Evolutionary conservation across 2,113 vertebrate species (phyloP), one percentile per base, ranked within the genome.

Genomic region (Blennius ocellaris): DNA sequence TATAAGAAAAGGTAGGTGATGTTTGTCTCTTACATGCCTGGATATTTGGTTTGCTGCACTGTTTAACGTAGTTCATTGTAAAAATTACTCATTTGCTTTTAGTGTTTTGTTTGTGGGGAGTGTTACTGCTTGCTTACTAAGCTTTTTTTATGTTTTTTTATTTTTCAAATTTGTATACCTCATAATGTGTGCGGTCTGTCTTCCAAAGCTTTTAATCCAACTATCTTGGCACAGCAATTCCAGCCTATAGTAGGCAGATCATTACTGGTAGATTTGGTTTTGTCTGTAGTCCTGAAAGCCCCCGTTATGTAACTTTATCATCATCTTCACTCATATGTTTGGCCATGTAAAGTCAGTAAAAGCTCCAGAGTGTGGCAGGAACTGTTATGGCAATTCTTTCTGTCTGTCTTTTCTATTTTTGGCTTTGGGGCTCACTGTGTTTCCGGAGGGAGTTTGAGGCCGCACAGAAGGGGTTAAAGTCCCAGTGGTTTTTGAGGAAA

Each of bases 1-100:
- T 97, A 97, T 83, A 98, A 97, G 72, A 96, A 96, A 93, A 98
- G 96, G 98, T 99, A 94, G 12, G 86, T 2, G 8, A 39, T 38
- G 1, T 63, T 37, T 40, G 37, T 10, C 50, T 59, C 8, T 8
- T 14, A 11, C 2, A 15, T 49, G n/a, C 11, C 1, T 56, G 6
- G 12, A 38, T n/a, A n/a, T n/a, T 55, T 36, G 62, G 16, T 54
- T 21, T 76, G 14, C 38, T 43, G 6, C 41, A 36, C 2, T 51
- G 30, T 43, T 7, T 14, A 17, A 8, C 12, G 39, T 44, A 37
- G 11, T 49, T 65, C 21, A 21, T 16, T 44, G 44, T 17, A 38
- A 17, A 12, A 1, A 5, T 5, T 3, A 16, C 21, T 8, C 8
- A 30, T 36, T 56, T 41, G 17, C 21, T 55, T 17, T 49, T 9